Base-by-base conservation (phyloP, 2,797 vertebrate species). In the Podargus strigoides region DNA sequence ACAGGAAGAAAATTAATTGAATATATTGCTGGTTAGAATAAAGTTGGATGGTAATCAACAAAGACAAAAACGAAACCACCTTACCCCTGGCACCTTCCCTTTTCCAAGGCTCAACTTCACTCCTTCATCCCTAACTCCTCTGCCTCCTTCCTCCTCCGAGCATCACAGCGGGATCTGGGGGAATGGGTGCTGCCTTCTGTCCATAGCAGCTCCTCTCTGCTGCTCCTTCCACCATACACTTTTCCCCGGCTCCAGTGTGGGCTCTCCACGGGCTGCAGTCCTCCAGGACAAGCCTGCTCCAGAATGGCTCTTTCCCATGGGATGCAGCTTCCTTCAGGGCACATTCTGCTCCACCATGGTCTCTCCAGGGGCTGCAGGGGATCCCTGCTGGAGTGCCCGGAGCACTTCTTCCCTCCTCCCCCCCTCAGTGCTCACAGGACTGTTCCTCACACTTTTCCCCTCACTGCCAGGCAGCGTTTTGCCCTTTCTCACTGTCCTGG, bases 331-430 rank as follows among this genome's bases (percentile, higher is more conserved):
- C n/a, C n/a, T n/a, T n/a, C n/a, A n/a, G 59, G 26, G 16, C 12
- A 20, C 12, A 16, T 12, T 9, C 55, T 36, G 55, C 39, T 55
- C 58, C 44, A 27, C 1, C 3, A 1, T 30, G 26, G 30, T 5
- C 13, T 37, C 18, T 22, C 22, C 53, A 12, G 7, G 12, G 27
- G 10, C 72, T 59, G 18, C 18, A 37, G 37, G 16, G 32, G 17
- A 21, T 49, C 32, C 49, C 59, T 39, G 19, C 34, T n/a, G 1
- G 1, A 34, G 6, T 0, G 2, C 4, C 39, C 19, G 80, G 34
- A 53, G 14, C n/a, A 6, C 30, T 17, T 20, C 39, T 23, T 26
- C 12, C 17, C 12, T 37, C 36, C 37, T 62, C 15, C 23, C 30
- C 24, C 17, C 46, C 79, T 7, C 0, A 1, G 46, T 3, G 55